Evolutionary conservation across 1,140 invertebrate genomes (phyloP).

Genomic region (Phymastichus coffea): DNA sequence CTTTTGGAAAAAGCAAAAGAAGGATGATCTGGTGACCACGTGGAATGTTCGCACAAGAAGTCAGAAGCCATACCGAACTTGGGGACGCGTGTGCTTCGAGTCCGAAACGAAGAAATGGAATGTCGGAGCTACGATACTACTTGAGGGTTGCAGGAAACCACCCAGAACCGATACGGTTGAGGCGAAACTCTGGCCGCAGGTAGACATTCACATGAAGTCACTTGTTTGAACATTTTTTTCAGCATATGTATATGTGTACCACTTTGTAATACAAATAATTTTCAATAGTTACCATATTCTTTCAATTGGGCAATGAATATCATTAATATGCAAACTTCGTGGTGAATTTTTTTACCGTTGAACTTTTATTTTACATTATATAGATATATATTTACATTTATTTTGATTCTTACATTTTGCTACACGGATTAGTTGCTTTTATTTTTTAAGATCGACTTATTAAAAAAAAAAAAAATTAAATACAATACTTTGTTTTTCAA

Average conservation of each 20-base stretch:
- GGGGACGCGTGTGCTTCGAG: constrained; percentile 75
- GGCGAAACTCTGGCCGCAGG: constrained; percentile 13
- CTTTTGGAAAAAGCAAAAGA: constrained; percentile 31
- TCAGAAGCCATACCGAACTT: constrained; percentile 56
- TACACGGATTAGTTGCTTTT: too few species aligned
- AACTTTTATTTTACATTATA: too few species aligned
- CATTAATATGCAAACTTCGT: too few species aligned
- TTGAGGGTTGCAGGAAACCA: constrained; percentile 68
- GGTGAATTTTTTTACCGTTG: too few species aligned
- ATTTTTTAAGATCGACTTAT: too few species aligned
- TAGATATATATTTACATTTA: too few species aligned
- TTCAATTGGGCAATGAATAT: too few species aligned
- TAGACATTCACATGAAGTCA: not conserved
- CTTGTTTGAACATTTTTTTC: not conserved
- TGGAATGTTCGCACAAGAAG: constrained; percentile 33
- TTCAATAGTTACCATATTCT: too few species aligned
- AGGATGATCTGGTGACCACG: constrained; percentile 35
- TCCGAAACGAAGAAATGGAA: constrained; percentile 44
- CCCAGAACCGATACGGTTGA: constrained; percentile 36
- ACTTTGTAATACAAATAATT: too few species aligned
- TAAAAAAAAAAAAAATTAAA: too few species aligned
- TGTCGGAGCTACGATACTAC: constrained; percentile 61
- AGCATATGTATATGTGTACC: not conserved
- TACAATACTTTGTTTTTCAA: too few species aligned
- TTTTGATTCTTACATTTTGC: too few species aligned